A percentile compares a stretch with the other conserved stretches of the same genome.
These are phyloP conservation scores for Apamea sordens DNA, from an alignment of 2,888 invertebrate genomes.

Conservation along the genomic window DNA sequence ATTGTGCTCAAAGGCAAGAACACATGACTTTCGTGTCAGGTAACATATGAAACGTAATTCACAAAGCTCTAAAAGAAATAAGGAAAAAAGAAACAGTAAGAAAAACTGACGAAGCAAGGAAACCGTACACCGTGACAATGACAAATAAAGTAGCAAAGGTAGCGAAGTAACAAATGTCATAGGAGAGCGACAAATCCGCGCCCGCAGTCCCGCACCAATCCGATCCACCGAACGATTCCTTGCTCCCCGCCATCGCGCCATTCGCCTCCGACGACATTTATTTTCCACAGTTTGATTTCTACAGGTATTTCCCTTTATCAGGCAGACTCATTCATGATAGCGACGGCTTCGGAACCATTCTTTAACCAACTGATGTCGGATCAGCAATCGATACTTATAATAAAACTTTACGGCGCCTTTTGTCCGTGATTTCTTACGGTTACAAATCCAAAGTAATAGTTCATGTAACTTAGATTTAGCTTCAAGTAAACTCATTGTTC, in stretches of 20 bases:
- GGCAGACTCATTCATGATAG: conserved; percentile 80
- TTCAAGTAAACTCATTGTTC: conserved; percentile 20
- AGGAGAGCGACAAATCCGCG: conserved; percentile 73
- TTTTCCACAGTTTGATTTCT: conserved; percentile 80
- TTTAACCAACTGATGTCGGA: conserved; percentile 62
- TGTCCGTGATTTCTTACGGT: conserved; percentile 55
- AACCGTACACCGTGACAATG: conserved; percentile 75
- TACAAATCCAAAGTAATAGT: conserved; percentile 29
- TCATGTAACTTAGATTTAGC: conserved; percentile 18
- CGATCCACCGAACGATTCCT: conserved; percentile 69
- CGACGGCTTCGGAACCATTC: conserved; percentile 62
- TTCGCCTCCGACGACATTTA: conserved; percentile 73
- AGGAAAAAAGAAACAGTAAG: conserved; percentile 43
- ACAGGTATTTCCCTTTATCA: conserved; percentile 81
- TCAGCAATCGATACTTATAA: conserved; percentile 57
- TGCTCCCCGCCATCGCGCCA: conserved; percentile 58
- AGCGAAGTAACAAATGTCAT: conserved; percentile 81
- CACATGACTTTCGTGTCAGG: conserved; percentile 23
- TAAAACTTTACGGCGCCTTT: conserved; percentile 57
- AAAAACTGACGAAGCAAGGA: conserved; percentile 65
- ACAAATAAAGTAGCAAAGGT: conserved; percentile 76
- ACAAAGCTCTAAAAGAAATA: conserved; percentile 37
- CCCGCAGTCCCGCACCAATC: conserved; percentile 68
- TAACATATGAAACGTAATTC: conserved; percentile 37
- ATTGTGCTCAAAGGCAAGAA: not conserved